Percentiles rank a stretch among this genome's conserved stretches.
phyloP scores from a whole-genome alignment of 2,113 vertebrate genomes.

The Muscicapa adusta region DNA sequence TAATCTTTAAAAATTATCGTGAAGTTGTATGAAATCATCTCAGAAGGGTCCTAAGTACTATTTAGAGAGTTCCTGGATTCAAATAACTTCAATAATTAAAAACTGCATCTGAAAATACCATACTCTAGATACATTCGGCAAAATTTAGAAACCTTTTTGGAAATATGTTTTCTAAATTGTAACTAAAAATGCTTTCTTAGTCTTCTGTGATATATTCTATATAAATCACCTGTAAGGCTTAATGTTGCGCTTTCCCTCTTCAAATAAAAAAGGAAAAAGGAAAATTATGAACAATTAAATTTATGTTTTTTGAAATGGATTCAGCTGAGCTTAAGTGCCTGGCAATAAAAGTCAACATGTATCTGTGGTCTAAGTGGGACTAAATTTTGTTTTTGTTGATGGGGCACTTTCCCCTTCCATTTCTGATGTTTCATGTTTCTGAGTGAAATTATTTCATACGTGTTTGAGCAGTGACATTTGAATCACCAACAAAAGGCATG shows the following conservation, averaged over 20 bases:
- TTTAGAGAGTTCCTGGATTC: not conserved
- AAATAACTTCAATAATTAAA: not conserved
- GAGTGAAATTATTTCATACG: not conserved
- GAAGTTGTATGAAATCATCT: not conserved
- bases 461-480: not conserved
- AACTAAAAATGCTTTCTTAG: not conserved
- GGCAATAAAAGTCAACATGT: not conserved
- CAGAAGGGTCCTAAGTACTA: not conserved
- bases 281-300: not conserved
- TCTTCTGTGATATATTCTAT: not conserved
- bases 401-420: not conserved
- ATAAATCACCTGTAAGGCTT: not conserved
- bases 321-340: not conserved
- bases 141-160: not conserved
- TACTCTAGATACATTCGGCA: not conserved
- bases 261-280: not conserved
- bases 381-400: not conserved
- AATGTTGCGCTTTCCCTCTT: not conserved
- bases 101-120: not conserved
- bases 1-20: not conserved
- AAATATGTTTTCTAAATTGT: not conserved
- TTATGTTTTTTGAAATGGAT: not conserved
- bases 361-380: not conserved
- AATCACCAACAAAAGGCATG: not conserved
- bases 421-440: not conserved